Evolutionary conservation across 2,888 invertebrate genomes (phyloP), one percentile per base, ranked within the genome.

Genomic region (Aphrophora alni): DNA sequence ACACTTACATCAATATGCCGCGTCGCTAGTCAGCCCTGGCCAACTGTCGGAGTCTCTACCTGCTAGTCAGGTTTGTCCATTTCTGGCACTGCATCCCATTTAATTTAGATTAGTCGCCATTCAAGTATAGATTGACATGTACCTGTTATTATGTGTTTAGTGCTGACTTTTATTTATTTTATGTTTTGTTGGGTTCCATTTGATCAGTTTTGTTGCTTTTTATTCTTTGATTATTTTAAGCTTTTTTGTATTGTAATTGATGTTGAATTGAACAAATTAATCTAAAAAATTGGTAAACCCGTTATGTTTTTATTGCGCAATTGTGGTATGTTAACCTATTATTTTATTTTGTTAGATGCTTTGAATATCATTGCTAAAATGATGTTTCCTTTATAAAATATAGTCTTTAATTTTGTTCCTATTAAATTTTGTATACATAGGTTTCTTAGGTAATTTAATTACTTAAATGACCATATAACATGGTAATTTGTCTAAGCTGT

Each of bases 1-100:
- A 88, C 95, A 95, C 90, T 92, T 94, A 88, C 93, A 94, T 89
- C 93, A 93, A 89, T 93, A 93, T 88, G 90, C 91, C 86, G 90
- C 91, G 84, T 86, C 88, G 86, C 87, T 87, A 89, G 88, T 87
- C 89, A 90, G 90, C 86, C 90, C 90, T 84, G 90, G 90, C 86
- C 91, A 92, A 89, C 90, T 92, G 86, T 93, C 93, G 86, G 95
- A 94, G 91, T 94, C 94, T 87, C 93, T 95, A 89, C 94, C 94
- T 87, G 91, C 93, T 88, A 94, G 94, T 90, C 95, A 95, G 95
- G 95, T 95, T 92, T 87, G 89, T 88, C 86, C 80, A 69, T 38
- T 51, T 78, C 38, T 82, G 68, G 68, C 44, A 38, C 80, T 70
- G 44, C 44, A 44, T 8, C 44, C n/a, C 59, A n/a, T 59, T 33